phyloP scores from a whole-genome alignment of 2,113 vertebrate species.

The Promerops cafer region DNA sequence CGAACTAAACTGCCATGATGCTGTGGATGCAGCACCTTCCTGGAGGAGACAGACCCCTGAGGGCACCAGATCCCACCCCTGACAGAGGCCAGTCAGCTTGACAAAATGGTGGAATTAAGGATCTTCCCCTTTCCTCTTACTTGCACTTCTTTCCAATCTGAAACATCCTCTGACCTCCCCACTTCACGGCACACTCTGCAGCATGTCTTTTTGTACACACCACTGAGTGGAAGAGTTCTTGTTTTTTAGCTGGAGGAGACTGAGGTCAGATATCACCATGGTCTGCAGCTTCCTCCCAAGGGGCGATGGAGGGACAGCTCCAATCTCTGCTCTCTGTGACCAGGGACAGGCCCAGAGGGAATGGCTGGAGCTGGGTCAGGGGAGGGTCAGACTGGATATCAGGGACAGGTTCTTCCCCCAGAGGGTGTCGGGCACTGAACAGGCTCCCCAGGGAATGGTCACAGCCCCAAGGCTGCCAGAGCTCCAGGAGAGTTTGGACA shows the following conservation, averaged over 20 bases:
- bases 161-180: neutral
- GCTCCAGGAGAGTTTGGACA: neutral
- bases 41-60: neutral
- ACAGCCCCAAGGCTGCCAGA: neutral
- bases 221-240: neutral
- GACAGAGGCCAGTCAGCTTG: neutral
- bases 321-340: neutral
- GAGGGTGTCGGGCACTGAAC: fast-evolving
- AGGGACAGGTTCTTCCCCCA: neutral
- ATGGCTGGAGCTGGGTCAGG: neutral
- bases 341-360: neutral
- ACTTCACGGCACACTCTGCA: neutral
- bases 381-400: fast-evolving
- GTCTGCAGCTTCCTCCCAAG: neutral
- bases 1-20: fast-evolving
- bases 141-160: neutral
- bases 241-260: neutral
- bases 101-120: neutral
- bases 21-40: neutral
- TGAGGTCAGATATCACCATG: fast-evolving
- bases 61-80: neutral
- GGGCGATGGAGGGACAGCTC: neutral
- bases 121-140: neutral
- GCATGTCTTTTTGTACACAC: neutral
- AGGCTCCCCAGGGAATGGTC: neutral